A percentile compares a stretch with the other conserved stretches of the same genome.
phyloP scores from a whole-genome alignment of 2,113 vertebrate species.

The Nesoenas mayeri region DNA sequence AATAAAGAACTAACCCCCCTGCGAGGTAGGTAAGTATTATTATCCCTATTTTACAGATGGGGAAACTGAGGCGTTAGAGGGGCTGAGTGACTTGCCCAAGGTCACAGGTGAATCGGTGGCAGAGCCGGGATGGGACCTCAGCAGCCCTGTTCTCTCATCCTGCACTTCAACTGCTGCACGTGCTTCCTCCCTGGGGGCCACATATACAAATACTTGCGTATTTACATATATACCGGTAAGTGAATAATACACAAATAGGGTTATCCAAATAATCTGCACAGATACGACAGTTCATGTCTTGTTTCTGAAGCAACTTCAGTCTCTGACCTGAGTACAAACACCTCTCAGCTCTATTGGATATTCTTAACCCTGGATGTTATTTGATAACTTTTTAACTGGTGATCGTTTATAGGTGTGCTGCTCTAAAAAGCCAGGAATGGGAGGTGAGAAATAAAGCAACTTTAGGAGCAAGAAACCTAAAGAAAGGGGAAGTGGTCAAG shows the following conservation, averaged over 20 bases:
- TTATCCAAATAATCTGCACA: background rate
- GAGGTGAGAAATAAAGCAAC: background rate
- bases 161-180: background rate
- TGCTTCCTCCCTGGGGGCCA: background rate
- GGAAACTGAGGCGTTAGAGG: conserved; percentile 58
- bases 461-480: background rate
- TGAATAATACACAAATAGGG: background rate
- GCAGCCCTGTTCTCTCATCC: background rate
- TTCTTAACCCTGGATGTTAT: background rate
- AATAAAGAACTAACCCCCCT: conserved; percentile 49
- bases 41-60: conserved; percentile 71
- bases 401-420: background rate
- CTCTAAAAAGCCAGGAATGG: background rate
- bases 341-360: background rate
- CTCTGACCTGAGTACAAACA: conserved; percentile 36
- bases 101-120: conserved; percentile 26
- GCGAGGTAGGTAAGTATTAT: conserved; percentile 64
- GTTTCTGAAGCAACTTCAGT: conserved; percentile 2
- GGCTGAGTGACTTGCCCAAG: conserved; percentile 63
- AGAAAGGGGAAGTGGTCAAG: background rate
- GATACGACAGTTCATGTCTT: background rate
- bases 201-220: background rate
- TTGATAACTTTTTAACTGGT: background rate
- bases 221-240: background rate
- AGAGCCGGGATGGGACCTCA: background rate